phyloP scores from a whole-genome alignment of 2,888 invertebrate species.

The Alloscopus bannaensis region DNA sequence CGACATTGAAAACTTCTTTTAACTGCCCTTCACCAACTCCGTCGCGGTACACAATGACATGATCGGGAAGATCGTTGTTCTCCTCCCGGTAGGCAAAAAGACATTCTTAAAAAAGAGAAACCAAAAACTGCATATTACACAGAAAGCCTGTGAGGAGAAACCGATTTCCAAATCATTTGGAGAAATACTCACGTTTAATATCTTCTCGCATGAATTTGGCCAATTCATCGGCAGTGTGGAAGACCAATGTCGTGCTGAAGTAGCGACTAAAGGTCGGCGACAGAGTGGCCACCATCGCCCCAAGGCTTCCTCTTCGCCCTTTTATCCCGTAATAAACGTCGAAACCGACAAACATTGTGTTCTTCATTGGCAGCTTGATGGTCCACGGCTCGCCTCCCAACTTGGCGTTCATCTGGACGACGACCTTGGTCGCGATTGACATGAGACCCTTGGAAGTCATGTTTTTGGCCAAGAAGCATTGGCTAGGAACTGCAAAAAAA shows the following conservation, averaged over 20 bases:
- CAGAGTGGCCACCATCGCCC: slow-evolving; percentile 64
- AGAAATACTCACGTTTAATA: slow-evolving; percentile 49
- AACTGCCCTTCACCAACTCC: slow-evolving; percentile 95
- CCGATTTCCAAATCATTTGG: not conserved
- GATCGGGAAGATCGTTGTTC: slow-evolving; percentile 80
- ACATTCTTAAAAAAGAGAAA: slow-evolving; percentile 3
- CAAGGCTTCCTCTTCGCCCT: slow-evolving; percentile 52
- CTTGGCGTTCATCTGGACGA: slow-evolving; percentile 79
- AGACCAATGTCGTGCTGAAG: slow-evolving; percentile 53
- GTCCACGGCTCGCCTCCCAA: slow-evolving; percentile 94
- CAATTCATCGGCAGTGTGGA: slow-evolving; percentile 46
- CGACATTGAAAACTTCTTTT: slow-evolving; percentile 82
- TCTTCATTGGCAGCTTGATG: slow-evolving; percentile 81
- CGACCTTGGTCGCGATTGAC: slow-evolving; percentile 76
- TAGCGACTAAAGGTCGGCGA: slow-evolving; percentile 48
- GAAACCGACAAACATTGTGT: slow-evolving; percentile 66
- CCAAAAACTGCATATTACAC: too few relatives aligned
- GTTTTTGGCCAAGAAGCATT: slow-evolving; percentile 71
- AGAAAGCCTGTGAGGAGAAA: too few relatives aligned
- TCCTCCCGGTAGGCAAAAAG: not conserved
- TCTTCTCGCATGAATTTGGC: slow-evolving; percentile 37
- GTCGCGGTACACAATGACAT: slow-evolving; percentile 91
- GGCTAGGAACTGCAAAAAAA: slow-evolving; percentile 65
- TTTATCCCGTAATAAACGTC: slow-evolving; percentile 63
- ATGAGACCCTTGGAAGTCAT: slow-evolving; percentile 61